These are phyloP conservation scores for Propsilocerus akamusi DNA, from an alignment of 1,140 invertebrate genomes.

Conservation along the genomic window DNA sequence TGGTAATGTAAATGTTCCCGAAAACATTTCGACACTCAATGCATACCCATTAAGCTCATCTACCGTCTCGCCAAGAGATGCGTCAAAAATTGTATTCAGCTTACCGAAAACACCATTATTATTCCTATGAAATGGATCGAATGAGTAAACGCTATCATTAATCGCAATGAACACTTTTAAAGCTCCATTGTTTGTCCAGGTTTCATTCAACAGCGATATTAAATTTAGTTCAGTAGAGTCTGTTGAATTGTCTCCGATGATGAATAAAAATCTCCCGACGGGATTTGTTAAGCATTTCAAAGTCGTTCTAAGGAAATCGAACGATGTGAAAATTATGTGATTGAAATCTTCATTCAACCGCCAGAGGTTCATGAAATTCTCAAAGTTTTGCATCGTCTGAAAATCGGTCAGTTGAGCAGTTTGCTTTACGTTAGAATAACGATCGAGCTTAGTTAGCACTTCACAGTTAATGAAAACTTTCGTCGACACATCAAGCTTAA, in stretches of 20 bases:
- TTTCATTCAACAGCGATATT: neutral
- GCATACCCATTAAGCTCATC: constrained; percentile 17
- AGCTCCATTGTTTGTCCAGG: neutral
- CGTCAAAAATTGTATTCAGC: neutral
- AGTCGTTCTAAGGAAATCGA: neutral
- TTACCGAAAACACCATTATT: neutral
- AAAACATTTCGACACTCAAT: constrained; percentile 16
- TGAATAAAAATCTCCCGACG: neutral
- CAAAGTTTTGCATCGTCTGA: too few relatives aligned
- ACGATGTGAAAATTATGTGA: neutral
- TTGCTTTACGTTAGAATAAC: too few relatives aligned
- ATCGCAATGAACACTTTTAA: neutral
- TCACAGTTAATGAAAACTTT: too few relatives aligned
- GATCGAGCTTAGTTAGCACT: too few relatives aligned
- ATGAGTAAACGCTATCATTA: neutral
- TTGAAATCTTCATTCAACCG: too few relatives aligned
- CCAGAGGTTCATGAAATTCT: too few relatives aligned
- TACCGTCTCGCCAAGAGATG: constrained; percentile 7
- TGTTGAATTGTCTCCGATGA: neutral
- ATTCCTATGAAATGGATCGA: neutral
- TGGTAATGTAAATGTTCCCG: constrained; percentile 16
- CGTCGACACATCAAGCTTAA: too few relatives aligned
- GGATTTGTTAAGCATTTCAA: neutral
- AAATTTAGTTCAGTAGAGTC: too few relatives aligned
- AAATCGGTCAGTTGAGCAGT: too few relatives aligned